phyloP scores from a whole-genome alignment of 2,888 invertebrate genomes.

The Timema podura region DNA sequence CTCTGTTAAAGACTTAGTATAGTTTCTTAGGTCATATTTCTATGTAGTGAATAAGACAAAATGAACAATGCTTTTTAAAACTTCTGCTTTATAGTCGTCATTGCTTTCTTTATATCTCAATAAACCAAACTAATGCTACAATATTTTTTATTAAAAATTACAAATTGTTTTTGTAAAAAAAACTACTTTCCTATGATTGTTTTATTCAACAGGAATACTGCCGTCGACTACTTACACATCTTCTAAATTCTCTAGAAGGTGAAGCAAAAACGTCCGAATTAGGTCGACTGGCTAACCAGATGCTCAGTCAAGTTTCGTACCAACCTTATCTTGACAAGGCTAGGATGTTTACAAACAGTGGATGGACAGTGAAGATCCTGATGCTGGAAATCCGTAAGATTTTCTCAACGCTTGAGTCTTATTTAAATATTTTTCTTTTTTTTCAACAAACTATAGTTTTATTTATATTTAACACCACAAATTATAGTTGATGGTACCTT shows the following conservation, averaged over 20 bases:
- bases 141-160: too few relatives aligned
- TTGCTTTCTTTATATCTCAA: too few relatives aligned
- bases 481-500: too few relatives aligned
- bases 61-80: too few relatives aligned
- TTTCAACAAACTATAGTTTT: too few relatives aligned
- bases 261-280: background rate
- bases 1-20: conserved; percentile 18
- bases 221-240: conserved; percentile 61
- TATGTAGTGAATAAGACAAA: conserved; percentile 8
- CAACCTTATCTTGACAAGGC: conserved; percentile 73
- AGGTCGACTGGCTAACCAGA: background rate
- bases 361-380: conserved; percentile 69
- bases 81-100: too few relatives aligned
- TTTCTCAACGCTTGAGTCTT: background rate
- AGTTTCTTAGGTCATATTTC: conserved; percentile 13
- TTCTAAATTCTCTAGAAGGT: conserved; percentile 63
- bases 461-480: too few relatives aligned
- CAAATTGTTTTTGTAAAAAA: too few relatives aligned
- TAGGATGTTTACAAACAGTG: conserved; percentile 67
- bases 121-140: too few relatives aligned
- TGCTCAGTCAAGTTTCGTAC: conserved; percentile 44
- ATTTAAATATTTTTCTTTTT: too few relatives aligned
- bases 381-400: conserved; percentile 76
- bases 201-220: conserved; percentile 59
- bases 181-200: too few relatives aligned